Conservation (phyloP, 2,888 invertebrate genomes). For the Parnassius smintheus region DNA sequence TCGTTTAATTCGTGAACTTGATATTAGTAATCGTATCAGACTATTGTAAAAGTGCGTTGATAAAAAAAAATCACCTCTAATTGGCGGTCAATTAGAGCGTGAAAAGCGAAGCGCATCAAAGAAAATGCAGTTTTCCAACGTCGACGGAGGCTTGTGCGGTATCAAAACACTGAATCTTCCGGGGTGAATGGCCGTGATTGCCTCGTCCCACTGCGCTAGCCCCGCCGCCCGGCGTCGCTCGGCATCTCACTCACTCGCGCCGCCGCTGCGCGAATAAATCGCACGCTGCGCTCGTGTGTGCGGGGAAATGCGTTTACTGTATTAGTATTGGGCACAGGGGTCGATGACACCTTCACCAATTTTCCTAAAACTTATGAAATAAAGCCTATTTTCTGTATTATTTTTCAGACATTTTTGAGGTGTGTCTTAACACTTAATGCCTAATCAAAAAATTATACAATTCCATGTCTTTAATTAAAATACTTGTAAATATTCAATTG, state of each 20-base stretch:
- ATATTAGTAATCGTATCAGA: not conserved
- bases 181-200: conserved; percentile 73
- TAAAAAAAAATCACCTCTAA: conserved; percentile 33
- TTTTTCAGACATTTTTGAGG: conserved; percentile 15
- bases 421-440: conserved; percentile 2
- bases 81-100: conserved; percentile 69
- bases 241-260: conserved; percentile 54
- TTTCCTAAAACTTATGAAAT: conserved; percentile 48
- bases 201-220: conserved; percentile 59
- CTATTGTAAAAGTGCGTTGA: conserved; percentile 4
- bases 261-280: conserved; percentile 64
- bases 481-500: too few species aligned
- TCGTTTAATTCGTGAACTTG: too few species aligned
- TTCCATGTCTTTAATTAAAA: too few species aligned
- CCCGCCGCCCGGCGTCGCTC: conserved; percentile 46
- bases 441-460: not conserved
- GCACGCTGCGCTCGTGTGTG: conserved; percentile 62
- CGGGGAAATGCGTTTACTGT: conserved; percentile 77
- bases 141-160: conserved; percentile 69
- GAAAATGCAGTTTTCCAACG: conserved; percentile 79
- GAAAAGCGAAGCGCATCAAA: conserved; percentile 75
- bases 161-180: conserved; percentile 81
- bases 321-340: conserved; percentile 74
- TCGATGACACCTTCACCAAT: conserved; percentile 71
- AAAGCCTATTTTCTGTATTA: too few species aligned